Evolutionary conservation across 2,797 vertebrate genomes (phyloP), one percentile per base, ranked within the genome.

Genomic region (Forpus xanthops): DNA sequence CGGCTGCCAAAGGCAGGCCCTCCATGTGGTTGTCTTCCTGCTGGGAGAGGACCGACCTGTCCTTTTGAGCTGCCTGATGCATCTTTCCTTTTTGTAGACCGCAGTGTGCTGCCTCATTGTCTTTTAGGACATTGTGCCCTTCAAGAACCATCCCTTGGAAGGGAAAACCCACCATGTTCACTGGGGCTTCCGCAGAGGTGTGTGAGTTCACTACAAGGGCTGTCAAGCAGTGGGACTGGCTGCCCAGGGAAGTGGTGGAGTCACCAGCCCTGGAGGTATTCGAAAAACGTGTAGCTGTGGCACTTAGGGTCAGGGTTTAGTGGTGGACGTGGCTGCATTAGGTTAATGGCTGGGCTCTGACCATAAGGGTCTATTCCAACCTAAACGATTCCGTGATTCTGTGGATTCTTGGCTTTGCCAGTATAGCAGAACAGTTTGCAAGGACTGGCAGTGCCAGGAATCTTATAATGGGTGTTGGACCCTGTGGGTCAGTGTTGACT

Each of bases 91-190:
- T 23, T 52, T 56, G 27, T 11, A 58, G 77, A 52, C 50, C 24
- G 1, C 49, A 45, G 11, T 44, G 65, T 75, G 56, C 79, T 70
- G 5, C 15, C 17, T 41, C 24, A 3, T 39, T 20, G 45, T 73
- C 49, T 27, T 47, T 8, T 8, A 41, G 71, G 42, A 42, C 61
- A 35, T 28, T 0, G 2, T 28, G 28, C 64, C 67, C 41, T 85
- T 77, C 21, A 19, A 25, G 37, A 45, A 16, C 19, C 2, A 0
- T 64, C 60, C 9, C 33, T 52, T 23, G 2, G 11, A 67, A 52
- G 35, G 31, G 42, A 41, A 12, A 10, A n/a, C 18, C 10, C 0
- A 0, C 1, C 4, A 20, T 5, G 20, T 21, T 52, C 28, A 2
- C 19, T 8, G 49, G 30, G 35, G 5, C 37, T 87, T 49, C 49